These are phyloP conservation scores for Malacosoma neustria DNA, from an alignment of 2,888 invertebrate genomes.

Conservation along the genomic window DNA sequence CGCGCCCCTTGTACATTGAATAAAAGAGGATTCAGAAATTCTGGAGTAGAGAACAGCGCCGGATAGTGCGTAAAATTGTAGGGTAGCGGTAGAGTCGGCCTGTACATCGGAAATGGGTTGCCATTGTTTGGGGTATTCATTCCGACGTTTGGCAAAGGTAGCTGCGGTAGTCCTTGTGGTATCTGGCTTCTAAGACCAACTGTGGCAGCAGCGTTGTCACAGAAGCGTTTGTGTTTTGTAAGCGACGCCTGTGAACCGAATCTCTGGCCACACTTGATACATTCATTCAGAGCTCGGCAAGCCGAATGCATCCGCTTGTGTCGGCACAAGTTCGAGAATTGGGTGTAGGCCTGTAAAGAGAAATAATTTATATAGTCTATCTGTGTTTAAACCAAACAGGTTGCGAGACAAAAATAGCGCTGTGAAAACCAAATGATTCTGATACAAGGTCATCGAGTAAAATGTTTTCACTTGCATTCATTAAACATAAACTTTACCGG, in stretches of 20 bases:
- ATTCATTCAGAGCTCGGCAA: conserved; percentile 95
- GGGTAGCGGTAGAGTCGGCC: conserved; percentile 77
- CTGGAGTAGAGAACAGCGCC: conserved; percentile 70
- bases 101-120: conserved; percentile 83
- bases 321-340: conserved; percentile 99
- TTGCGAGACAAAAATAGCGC: background rate
- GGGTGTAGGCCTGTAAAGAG: conserved; percentile 90
- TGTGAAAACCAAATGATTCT: background rate
- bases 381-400: background rate
- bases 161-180: conserved; percentile 52
- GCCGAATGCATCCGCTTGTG: conserved; percentile 99
- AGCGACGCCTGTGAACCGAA: conserved; percentile 94
- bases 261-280: conserved; percentile 93
- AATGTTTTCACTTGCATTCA: background rate
- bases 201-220: conserved; percentile 83
- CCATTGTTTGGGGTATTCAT: conserved; percentile 58
- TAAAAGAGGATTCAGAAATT: conserved; percentile 77
- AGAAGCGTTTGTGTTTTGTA: conserved; percentile 96
- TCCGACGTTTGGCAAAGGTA: conserved; percentile 53
- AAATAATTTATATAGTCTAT: conserved; percentile 5
- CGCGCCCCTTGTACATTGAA: conserved; percentile 76
- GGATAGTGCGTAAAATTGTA: conserved; percentile 79
- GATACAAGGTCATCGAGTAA: background rate
- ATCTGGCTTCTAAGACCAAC: conserved; percentile 62
- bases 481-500: background rate